Evolutionary conservation across 2,888 invertebrate genomes (phyloP), one percentile per base, ranked within the genome.

Genomic region (Leistus spinibarbis): DNA sequence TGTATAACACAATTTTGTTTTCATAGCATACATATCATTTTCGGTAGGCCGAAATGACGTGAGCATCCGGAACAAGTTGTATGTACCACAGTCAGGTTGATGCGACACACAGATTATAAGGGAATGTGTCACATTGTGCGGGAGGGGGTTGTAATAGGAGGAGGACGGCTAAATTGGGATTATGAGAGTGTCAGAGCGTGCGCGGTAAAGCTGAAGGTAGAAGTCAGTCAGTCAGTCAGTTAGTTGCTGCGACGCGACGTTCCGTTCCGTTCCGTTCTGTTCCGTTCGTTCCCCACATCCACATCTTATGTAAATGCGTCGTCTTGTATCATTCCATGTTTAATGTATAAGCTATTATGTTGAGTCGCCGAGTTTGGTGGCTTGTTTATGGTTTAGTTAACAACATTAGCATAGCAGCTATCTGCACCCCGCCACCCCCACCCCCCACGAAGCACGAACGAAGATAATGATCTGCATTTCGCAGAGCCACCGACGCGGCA

Each of bases 261-360:
- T n/a, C n/a, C n/a, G n/a, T n/a, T n/a, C n/a, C n/a, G n/a, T n/a
- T n/a, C n/a, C n/a, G n/a, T n/a, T n/a, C n/a, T n/a, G n/a, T n/a
- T n/a, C 17, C 54, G 20, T 20, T 62, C 65, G 23, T 81, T 83
- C 80, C 81, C 82, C 79, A 82, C 82, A 82, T 83, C 82, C 79
- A 82, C 82, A 82, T 83, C 83, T 83, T 83, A 84, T 84, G 84
- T 82, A 83, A 84, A 84, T 84, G 81, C 73, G 78, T 78, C 73
- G 78, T 78, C 81, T 81, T 82, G 82, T 83, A 83, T 83, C 82
- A 80, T 82, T 82, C 82, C 82, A 84, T 84, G 84, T 83, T 83
- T 84, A 84, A 84, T 84, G 83, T 83, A 83, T 84, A 83, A 83
- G 83, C 83, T 83, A 84, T 83, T 84, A 83, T 83, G 84, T 82